Conservation (phyloP, 2,888 invertebrate species). For the Coleophora flavipennella region DNA sequence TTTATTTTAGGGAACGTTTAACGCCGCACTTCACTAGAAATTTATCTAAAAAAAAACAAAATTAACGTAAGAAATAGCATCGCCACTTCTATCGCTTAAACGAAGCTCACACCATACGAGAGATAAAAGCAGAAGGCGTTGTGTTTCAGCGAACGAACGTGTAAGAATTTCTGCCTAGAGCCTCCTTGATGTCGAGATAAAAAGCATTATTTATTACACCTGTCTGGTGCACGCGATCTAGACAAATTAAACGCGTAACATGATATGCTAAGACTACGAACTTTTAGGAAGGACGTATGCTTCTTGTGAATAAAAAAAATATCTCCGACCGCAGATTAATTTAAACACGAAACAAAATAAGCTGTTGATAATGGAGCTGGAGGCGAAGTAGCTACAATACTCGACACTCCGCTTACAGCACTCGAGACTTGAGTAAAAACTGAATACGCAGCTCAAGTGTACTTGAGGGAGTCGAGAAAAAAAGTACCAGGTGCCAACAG, state of each 20-base stretch:
- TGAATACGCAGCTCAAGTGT: conserved; percentile 46
- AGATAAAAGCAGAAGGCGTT: conserved; percentile 31
- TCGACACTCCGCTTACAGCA: conserved; percentile 40
- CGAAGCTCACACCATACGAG: conserved; percentile 5
- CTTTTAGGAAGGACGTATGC: conserved; percentile 32
- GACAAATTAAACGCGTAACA: conserved; percentile 67
- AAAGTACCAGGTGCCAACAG: conserved; percentile 65
- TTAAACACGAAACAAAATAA: conserved; percentile 6
- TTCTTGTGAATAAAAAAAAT: conserved; percentile 23
- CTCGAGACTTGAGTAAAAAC: conserved; percentile 49
- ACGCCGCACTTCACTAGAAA: too few species aligned
- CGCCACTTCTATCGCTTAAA: neutral
- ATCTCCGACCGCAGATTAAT: conserved; percentile 19
- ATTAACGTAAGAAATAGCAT: too few species aligned
- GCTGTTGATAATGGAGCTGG: conserved; percentile 8
- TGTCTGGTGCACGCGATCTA: conserved; percentile 61
- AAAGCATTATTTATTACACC: conserved; percentile 61
- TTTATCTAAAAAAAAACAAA: too few species aligned
- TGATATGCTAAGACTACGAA: conserved; percentile 45
- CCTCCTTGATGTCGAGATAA: conserved; percentile 55
- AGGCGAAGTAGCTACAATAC: conserved; percentile 34
- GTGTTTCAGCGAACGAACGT: conserved; percentile 55
- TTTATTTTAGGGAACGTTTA: conserved; percentile 2
- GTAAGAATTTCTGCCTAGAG: conserved; percentile 64
- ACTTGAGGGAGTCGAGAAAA: conserved; percentile 53